Percentiles rank a stretch among this genome's conserved stretches.
These are phyloP conservation scores for Macaria notata DNA, from an alignment of 2,888 invertebrate genomes.

Conservation along the genomic window DNA sequence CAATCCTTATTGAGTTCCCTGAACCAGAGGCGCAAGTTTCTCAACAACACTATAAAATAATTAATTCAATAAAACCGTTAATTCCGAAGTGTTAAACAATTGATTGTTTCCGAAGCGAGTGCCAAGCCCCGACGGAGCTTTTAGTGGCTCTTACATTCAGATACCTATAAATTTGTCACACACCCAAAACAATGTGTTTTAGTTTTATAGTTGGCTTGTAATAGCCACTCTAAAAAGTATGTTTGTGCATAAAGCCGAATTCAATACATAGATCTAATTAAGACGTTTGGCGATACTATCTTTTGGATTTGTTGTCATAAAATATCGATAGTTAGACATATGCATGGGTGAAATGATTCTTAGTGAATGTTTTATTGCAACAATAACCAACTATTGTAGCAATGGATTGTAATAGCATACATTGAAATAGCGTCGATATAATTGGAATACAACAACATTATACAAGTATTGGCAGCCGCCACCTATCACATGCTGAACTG, in stretches of 20 bases:
- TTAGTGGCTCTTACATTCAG: slow-evolving; percentile 12
- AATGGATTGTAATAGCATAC: neutral
- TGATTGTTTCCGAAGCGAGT: slow-evolving; percentile 15
- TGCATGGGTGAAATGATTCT: too few relatives aligned
- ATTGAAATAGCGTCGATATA: slow-evolving; percentile 39
- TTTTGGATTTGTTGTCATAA: too few relatives aligned
- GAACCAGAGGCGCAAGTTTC: neutral
- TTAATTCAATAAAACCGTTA: slow-evolving; percentile 5
- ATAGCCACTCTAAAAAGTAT: neutral
- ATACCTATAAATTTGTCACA: slow-evolving; percentile 23
- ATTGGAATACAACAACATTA: slow-evolving; percentile 54
- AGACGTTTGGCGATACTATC: too few relatives aligned
- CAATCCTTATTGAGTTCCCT: too few relatives aligned
- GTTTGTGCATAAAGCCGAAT: too few relatives aligned
- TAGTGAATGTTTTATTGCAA: neutral
- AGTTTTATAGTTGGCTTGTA: slow-evolving; percentile 18
- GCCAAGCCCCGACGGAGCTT: slow-evolving; percentile 17
- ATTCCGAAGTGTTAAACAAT: slow-evolving; percentile 8
- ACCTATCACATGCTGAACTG: slow-evolving; percentile 65
- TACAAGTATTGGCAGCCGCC: slow-evolving; percentile 73
- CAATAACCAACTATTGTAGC: neutral
- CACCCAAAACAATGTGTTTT: slow-evolving; percentile 40
- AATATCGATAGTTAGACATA: too few relatives aligned
- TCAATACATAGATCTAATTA: too few relatives aligned
- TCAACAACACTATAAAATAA: slow-evolving; percentile 1